Evolutionary conservation across 2,797 vertebrate species (phyloP), one percentile per base, ranked within the genome.

Genomic region (Cuculus canorus): DNA sequence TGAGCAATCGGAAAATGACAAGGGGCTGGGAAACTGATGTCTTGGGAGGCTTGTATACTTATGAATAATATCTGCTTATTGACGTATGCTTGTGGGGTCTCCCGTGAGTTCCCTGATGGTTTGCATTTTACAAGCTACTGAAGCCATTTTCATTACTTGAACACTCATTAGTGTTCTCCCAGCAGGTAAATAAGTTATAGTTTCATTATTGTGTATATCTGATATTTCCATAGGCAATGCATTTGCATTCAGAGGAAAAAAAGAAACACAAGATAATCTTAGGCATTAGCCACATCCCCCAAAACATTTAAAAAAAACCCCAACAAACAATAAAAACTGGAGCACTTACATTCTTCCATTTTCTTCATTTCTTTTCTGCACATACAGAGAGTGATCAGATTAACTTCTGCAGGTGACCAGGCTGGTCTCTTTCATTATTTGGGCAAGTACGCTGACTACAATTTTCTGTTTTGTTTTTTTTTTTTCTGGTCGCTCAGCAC

Each of bases 41-140:
- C 70, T 92, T 70, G 80, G 73, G 78, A 95, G 45, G n/a, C 23
- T 70, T 80, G 64, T 70, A 23, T 75, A 32, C 19, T 83, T 79
- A 79, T 81, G 84, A 95, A 76, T 73, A 78, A 83, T 92, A 16
- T 24, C 82, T 66, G n/a, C 54, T 90, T 88, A 93, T 81, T 94
- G 91, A 85, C 79, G 59, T 71, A 75, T 39, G 70, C 69, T 69
- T 80, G n/a, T 83, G 57, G 47, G 12, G 43, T 86, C 85, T 94
- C 91, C 53, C 82, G 69, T 2, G 87, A 89, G 32, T 91, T 90
- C 65, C 84, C 73, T 88, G 47, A 72, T 78, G 50, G 69, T 96
- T 69, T 83, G 63, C 65, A 69, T 95, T 92, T 96, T 93, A 86
- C 52, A 72, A 87, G 79, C 61, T 61, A 83, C 47, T 56, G 35